Base-by-base conservation (phyloP, 1,140 invertebrate genomes). In the Sarcophaga bullata region DNA sequence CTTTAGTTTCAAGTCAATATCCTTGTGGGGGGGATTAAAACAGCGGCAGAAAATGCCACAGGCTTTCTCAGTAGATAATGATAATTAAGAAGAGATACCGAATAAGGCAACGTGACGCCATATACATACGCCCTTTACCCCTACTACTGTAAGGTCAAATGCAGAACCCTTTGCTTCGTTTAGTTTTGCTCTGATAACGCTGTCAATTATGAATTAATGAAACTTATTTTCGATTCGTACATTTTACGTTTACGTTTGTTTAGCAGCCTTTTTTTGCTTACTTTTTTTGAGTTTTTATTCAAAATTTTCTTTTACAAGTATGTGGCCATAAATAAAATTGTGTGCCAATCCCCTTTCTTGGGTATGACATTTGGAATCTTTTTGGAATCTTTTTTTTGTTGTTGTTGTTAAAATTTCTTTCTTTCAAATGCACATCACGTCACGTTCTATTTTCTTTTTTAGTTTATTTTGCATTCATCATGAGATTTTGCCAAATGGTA, bases 171-270 rank as follows among this genome's bases (percentile, higher is more conserved):
- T 52, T 52, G 6, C 25, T 37, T 37, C 4, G 25, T 37, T 37
- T 37, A 37, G 25, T 37, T 37, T 37, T 37, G 25, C 25, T 73
- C 19, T 49, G 75, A 78, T 78, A 78, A 78, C 75, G 49, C 75
- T 78, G 75, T 50, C 75, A 78, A 78, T 78, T 78, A 78, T 78
- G 75, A 78, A 78, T 78, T 78, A 78, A 78, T 78, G 75, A 50
- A 78, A 78, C 50, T 17, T 50, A 68, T 19, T 68, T 68, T 68
- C 19, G n/a, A 13, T 58, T 58, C n/a, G 15, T 15, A n/a, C 15
- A n/a, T 58, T 58, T n/a, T 58, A 15, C n/a, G 54, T 58, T 13
- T 58, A 13, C 11, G 15, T 8, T 58, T 58, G 7, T 58, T 58
- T 58, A 58, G n/a, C n/a, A 58, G 15, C 13, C n/a, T 58, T n/a